Base-by-base conservation (phyloP, 2,888 invertebrate genomes). In the Itoplectis maculator region DNA sequence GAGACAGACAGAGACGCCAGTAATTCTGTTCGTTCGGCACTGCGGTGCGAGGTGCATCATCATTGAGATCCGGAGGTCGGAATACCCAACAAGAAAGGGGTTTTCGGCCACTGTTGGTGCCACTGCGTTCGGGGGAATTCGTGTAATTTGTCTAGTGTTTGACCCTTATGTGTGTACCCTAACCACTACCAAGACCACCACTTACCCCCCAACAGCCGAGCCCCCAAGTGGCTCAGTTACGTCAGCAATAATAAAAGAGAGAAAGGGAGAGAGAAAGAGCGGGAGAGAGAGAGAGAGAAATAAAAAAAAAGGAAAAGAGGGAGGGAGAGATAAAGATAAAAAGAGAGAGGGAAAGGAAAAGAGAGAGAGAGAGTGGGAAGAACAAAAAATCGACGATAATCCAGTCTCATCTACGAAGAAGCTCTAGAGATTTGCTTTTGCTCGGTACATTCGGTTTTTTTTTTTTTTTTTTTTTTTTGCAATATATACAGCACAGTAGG, bases 111-210 rank as follows among this genome's bases (percentile, higher is more conserved):
- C 68, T 77, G 76, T n/a, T 76, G 47, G 79, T 68, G 76, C 88
- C 85, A 88, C 87, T 89, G 91, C 89, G 85, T 91, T 92, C 91
- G 92, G 89, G 91, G 92, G 93, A n/a, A 92, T 94, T 94, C 94
- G 93, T 97, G 97, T 97, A 97, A 97, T 96, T 96, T 96, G 96
- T 97, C 96, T 96, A 96, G 96, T 96, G 96, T 96, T 95, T 94
- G 95, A 96, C 96, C 96, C 95, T 95, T 96, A 96, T 97, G 97
- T 97, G 96, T 96, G 96, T 96, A 92, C 89, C 92, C 91, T 89
- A 85, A 86, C 89, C 90, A 90, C 76, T 85, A 89, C 88, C 90
- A 88, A 85, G 84, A 88, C 87, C 86, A 90, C 88, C 88, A 89
- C 88, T 88, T 87, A 88, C 87, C 90, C 88, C 87, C 90, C 88